Evolutionary conservation across 2,113 vertebrate genomes (phyloP).

Genomic region (Meles meles): DNA sequence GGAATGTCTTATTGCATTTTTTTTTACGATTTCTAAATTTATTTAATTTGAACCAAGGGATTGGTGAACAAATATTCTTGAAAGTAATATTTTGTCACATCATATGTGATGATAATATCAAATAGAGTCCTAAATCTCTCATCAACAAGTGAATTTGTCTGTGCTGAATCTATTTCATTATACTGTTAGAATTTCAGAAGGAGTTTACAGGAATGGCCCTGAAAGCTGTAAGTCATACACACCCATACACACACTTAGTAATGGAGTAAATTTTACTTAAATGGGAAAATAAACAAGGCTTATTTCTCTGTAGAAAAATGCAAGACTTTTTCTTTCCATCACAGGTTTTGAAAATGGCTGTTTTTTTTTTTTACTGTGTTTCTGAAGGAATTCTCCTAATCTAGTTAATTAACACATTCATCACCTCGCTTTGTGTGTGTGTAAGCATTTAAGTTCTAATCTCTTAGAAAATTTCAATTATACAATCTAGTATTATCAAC

Average conservation of each 20-base stretch:
- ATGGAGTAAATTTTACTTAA: not conserved
- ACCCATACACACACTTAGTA: not conserved
- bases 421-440: not conserved
- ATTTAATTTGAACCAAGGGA: not conserved
- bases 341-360: not conserved
- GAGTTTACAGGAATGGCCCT: not conserved
- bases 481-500: not conserved
- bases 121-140: not conserved
- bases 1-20: not conserved
- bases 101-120: not conserved
- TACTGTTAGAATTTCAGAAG: constrained; percentile 3
- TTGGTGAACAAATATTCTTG: not conserved
- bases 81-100: not conserved
- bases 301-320: not conserved
- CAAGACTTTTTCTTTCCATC: not conserved
- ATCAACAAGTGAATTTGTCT: not conserved
- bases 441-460: not conserved
- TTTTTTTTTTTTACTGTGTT: not conserved
- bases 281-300: not conserved
- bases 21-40: not conserved
- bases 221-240: not conserved
- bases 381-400: not conserved
- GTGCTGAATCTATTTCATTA: not conserved
- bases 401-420: not conserved
- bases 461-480: not conserved